These are phyloP conservation scores for Hirtodrosophila histrioides DNA, from an alignment of 2,888 invertebrate species.

Conservation along the genomic window DNA sequence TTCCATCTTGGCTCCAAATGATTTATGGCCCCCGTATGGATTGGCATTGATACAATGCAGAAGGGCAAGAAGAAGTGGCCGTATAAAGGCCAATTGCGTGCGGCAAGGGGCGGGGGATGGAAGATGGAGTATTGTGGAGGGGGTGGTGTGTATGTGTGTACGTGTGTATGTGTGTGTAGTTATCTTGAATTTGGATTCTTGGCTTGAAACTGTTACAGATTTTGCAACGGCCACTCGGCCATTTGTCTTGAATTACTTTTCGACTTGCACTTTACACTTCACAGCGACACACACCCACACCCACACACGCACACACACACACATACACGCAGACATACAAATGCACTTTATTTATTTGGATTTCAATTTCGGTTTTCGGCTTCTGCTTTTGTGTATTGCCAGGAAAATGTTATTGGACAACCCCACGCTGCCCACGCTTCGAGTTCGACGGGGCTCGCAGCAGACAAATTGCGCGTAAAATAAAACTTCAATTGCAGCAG, in stretches of 20 bases:
- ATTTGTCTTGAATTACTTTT: slow-evolving; percentile 72
- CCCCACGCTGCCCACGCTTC: neutral
- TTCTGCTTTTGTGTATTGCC: slow-evolving; percentile 48
- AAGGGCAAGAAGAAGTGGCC: slow-evolving; percentile 10
- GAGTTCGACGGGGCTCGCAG: slow-evolving; percentile 1
- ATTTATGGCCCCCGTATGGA: slow-evolving; percentile 67
- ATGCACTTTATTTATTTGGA: slow-evolving; percentile 57
- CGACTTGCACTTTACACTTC: slow-evolving; percentile 51
- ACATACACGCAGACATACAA: slow-evolving; percentile 13
- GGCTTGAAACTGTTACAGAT: slow-evolving; percentile 55
- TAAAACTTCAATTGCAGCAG: slow-evolving; percentile 69
- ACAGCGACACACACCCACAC: slow-evolving; percentile 1
- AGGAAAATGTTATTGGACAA: slow-evolving; percentile 48
- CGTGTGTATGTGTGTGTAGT: slow-evolving; percentile 3
- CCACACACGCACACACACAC: slow-evolving; percentile 16
- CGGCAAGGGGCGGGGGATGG: too few species aligned
- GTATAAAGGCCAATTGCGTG: slow-evolving; percentile 4
- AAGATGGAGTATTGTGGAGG: too few species aligned
- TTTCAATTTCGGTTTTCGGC: slow-evolving; percentile 57
- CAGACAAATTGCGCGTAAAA: slow-evolving; percentile 78
- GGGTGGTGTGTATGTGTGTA: neutral
- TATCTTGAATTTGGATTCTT: slow-evolving; percentile 24
- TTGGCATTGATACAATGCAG: slow-evolving; percentile 68
- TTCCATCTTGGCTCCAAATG: slow-evolving; percentile 62
- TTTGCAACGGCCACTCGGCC: slow-evolving; percentile 54